Base-by-base conservation (phyloP, 2,113 vertebrate species). In the Cheilinus undulatus region DNA sequence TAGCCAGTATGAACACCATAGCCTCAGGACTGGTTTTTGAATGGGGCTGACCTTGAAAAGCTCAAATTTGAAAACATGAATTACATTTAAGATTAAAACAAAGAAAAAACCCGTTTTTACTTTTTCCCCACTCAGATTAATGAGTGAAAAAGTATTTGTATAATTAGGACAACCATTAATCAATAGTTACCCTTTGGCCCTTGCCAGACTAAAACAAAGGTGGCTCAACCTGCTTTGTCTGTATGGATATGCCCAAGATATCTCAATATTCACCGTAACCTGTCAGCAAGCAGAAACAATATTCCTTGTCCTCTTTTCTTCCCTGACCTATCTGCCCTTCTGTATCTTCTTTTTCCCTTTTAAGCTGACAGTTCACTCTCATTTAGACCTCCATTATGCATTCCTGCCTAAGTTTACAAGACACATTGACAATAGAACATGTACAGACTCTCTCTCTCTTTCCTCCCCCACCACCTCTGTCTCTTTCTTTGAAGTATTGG, bases 311-410 rank as follows among this genome's bases (percentile, higher is more conserved):
- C 62, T 83, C 66, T 54, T 54, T 57, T 69, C 67, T 54, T 49
- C 34, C 66, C 54, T 85, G 85, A 88, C 90, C 90, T 82, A 74
- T 56, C 68, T 70, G 67, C 61, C 67, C 81, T 61, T 66, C 65
- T 66, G 68, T 60, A 64, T 73, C 76, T 54, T 70, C 68, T 66
- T 64, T 65, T 77, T 83, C 69, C 69, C 61, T 52, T 74, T 80
- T 84, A 73, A 77, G 72, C 67, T 92, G 89, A 91, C 89, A 91
- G 88, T 83, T 87, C 80, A 78, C 66, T 78, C 86, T 91, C 89
- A 91, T 90, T 92, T 87, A 90, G 76, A 83, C 76, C 74, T 87
- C 84, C 72, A 87, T 91, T 87, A 91, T 87, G 84, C 88, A 92
- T 92, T 83, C 88, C 68, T 82, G 74, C 69, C 80, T 79, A 84